A percentile compares a stretch with the other conserved stretches of the same genome.
These are phyloP conservation scores for Melanotaenia nigrans DNA, from an alignment of 2,797 vertebrate species.

Conservation along the genomic window DNA sequence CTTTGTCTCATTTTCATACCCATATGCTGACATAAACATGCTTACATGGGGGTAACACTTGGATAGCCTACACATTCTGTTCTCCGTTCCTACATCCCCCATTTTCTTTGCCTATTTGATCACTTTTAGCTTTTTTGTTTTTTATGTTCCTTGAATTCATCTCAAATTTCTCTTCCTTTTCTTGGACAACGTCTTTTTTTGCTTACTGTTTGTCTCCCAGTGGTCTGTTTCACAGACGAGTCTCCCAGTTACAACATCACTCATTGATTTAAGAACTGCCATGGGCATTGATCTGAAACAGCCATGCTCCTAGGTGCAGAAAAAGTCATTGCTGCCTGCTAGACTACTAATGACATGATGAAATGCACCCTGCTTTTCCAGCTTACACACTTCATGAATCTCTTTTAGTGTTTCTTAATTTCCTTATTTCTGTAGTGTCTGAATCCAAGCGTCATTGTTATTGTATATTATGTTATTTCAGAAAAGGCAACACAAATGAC, in stretches of 20 bases:
- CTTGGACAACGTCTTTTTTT: constrained; percentile 29
- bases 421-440: constrained; percentile 19
- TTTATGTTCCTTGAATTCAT: constrained; percentile 20
- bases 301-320: constrained; percentile 70
- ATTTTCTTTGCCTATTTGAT: constrained; percentile 6
- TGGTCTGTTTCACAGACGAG: constrained; percentile 73
- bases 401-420: constrained; percentile 22
- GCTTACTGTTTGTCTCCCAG: constrained; percentile 38
- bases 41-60: background rate
- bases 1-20: constrained; percentile 25
- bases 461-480: constrained; percentile 6
- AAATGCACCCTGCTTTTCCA: constrained; percentile 58
- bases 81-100: background rate
- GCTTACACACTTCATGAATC: constrained; percentile 34
- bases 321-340: constrained; percentile 75
- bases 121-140: constrained; percentile 35
- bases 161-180: constrained; percentile 14
- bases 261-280: constrained; percentile 82
- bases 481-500: background rate
- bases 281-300: constrained; percentile 80
- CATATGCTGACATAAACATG: background rate
- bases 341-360: constrained; percentile 75
- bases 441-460: constrained; percentile 1
- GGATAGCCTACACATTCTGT: constrained; percentile 3
- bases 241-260: constrained; percentile 76